These are phyloP conservation scores for Rhipidura dahli DNA, from an alignment of 2,113 vertebrate genomes.

Conservation along the genomic window DNA sequence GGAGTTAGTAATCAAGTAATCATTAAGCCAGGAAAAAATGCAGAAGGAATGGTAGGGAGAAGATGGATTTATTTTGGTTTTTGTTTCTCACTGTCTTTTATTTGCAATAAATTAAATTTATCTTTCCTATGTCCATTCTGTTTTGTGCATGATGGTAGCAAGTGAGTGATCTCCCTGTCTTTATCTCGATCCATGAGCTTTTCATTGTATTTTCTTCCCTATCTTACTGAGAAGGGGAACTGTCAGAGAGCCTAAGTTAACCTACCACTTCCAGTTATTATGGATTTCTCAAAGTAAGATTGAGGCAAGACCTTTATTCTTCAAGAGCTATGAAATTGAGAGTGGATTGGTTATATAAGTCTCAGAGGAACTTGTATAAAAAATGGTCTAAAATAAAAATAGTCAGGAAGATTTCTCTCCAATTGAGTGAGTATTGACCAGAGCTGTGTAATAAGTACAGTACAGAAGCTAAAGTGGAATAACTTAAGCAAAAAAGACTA, in stretches of 20 bases:
- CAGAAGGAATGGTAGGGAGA: not conserved
- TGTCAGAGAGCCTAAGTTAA: not conserved
- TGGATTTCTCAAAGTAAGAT: not conserved
- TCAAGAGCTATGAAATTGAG: not conserved
- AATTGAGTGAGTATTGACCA: not conserved
- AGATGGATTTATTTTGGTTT: not conserved
- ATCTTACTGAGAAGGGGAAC: not conserved
- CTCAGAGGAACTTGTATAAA: not conserved
- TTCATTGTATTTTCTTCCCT: not conserved
- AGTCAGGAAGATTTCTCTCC: not conserved
- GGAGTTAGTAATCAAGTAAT: not conserved
- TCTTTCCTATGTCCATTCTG: not conserved
- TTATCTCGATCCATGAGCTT: not conserved
- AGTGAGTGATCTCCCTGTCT: not conserved
- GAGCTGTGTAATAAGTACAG: not conserved
- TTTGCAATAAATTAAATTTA: not conserved
- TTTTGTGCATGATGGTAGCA: not conserved
- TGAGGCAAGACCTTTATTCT: not conserved
- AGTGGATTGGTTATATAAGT: not conserved
- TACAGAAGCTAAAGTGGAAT: not conserved
- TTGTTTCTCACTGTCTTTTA: not conserved
- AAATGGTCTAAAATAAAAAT: not conserved
- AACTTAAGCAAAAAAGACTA: not conserved
- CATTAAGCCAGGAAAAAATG: not conserved
- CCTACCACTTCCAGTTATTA: not conserved